phyloP scores from a whole-genome alignment of 2,888 invertebrate genomes.

The Resseliella maxima region DNA sequence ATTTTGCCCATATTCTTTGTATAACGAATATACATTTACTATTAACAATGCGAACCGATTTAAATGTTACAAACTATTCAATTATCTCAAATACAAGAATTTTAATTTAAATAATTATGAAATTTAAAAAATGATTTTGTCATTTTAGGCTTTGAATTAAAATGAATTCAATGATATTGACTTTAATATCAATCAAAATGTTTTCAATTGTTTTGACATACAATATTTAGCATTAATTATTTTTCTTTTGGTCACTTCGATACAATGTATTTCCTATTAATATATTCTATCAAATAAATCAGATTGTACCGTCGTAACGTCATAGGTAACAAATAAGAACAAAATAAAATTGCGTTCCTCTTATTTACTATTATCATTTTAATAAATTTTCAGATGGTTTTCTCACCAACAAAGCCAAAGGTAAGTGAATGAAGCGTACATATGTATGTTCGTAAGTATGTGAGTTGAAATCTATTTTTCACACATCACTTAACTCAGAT shows the following conservation, averaged over 20 bases:
- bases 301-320: constrained; percentile 18
- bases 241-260: background rate
- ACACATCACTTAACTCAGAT: no score
- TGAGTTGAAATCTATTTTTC: no score
- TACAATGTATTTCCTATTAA: constrained; percentile 12
- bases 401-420: background rate
- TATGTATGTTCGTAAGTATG: no score
- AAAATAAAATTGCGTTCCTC: background rate
- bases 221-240: background rate
- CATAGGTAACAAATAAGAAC: constrained; percentile 13
- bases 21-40: background rate
- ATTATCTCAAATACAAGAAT: background rate
- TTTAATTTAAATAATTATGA: background rate
- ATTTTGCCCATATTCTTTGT: background rate
- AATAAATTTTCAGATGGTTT: background rate
- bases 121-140: background rate
- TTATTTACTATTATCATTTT: background rate
- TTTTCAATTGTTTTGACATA: background rate
- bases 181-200: constrained; percentile 5
- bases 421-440: no score
- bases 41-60: background rate
- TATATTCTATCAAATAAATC: constrained; percentile 27
- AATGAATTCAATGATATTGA: background rate
- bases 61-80: background rate
- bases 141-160: background rate